Evolutionary conservation across 2,888 invertebrate genomes (phyloP).

Genomic region (Rhingia rostrata): DNA sequence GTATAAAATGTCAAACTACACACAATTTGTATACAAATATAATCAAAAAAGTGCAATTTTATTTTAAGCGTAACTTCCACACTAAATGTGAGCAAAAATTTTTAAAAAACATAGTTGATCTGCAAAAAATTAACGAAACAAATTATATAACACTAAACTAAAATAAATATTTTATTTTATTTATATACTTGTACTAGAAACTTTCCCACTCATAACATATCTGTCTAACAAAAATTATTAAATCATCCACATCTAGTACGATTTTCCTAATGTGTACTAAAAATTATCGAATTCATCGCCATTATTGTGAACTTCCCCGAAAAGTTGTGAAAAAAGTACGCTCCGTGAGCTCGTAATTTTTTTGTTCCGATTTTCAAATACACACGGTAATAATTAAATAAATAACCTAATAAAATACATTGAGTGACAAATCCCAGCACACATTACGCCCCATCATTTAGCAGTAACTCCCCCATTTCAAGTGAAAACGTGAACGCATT

Average conservation of each 20-base stretch:
- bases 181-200: too few species aligned
- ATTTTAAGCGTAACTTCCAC: too few species aligned
- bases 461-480: neutral
- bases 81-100: too few species aligned
- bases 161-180: too few species aligned
- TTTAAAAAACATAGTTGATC: too few species aligned
- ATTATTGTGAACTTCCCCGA: slow-evolving; percentile 52
- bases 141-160: too few species aligned
- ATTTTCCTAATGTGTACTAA: neutral
- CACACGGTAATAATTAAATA: slow-evolving; percentile 51
- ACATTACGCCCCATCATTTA: neutral
- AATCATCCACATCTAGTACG: slow-evolving; percentile 36
- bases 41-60: too few species aligned
- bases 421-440: neutral
- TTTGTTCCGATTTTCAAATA: slow-evolving; percentile 33
- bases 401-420: slow-evolving; percentile 10
- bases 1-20: too few species aligned
- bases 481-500: slow-evolving; percentile 16
- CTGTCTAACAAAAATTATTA: too few species aligned
- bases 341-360: slow-evolving; percentile 58
- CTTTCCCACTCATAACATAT: too few species aligned
- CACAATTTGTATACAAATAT: too few species aligned
- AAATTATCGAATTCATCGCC: slow-evolving; percentile 25
- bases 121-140: too few species aligned
- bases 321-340: slow-evolving; percentile 54